Evolutionary conservation across 2,113 vertebrate genomes (phyloP).

Genomic region (Centropus bengalensis): DNA sequence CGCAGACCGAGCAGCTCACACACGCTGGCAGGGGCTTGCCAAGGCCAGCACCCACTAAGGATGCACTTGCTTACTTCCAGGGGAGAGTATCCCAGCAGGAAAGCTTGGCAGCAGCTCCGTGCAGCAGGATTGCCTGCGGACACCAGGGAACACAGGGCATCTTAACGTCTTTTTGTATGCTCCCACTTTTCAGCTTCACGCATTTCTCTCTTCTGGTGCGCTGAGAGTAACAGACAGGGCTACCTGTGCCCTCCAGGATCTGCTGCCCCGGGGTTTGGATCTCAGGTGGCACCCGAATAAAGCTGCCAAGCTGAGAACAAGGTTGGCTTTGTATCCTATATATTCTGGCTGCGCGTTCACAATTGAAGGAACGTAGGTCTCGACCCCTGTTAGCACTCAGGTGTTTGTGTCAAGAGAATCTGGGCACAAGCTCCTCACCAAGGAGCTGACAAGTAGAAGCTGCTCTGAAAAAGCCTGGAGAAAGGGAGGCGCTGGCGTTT

Average conservation of each 20-base stretch:
- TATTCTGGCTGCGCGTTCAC: background rate
- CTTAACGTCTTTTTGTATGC: background rate
- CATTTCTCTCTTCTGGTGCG: background rate
- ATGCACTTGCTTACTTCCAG: rapidly evolving
- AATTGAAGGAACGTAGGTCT: background rate
- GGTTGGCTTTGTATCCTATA: background rate
- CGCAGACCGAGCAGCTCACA: background rate
- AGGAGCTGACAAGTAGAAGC: background rate
- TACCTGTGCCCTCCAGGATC: background rate
- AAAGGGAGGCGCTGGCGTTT: background rate
- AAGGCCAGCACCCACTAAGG: background rate
- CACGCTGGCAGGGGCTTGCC: background rate
- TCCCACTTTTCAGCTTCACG: background rate
- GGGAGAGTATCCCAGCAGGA: background rate
- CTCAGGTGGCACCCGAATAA: background rate
- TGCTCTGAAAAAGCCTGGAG: background rate
- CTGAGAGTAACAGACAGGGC: background rate
- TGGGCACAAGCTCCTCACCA: background rate
- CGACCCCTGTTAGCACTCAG: background rate
- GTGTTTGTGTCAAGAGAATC: background rate
- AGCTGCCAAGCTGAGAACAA: background rate
- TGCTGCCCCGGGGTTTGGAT: background rate
- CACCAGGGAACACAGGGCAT: background rate
- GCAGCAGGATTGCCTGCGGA: background rate
- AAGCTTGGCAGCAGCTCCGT: rapidly evolving